Base-by-base conservation (phyloP, 2,888 invertebrate species). In the Cepaea hortensis region DNA sequence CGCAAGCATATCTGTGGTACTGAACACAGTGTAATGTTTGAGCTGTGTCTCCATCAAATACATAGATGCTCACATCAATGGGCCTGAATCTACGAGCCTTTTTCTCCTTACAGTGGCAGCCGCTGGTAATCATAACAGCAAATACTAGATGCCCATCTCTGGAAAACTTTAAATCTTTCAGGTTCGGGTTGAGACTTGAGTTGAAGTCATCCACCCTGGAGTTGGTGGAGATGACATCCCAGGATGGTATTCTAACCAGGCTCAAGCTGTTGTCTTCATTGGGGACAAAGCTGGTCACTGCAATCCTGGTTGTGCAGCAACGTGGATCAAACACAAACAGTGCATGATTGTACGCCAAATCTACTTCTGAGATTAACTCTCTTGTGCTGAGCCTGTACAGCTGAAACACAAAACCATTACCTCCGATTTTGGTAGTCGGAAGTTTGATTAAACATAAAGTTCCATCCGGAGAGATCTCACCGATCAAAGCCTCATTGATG, bases 321-420 rank as follows among this genome's bases (percentile, higher is more conserved):
- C 94, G 89, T 11, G 94, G 94, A 87, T 94, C 94, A 88, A 94
- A 94, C 81, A 92, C 92, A 90, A 94, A 94, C 73, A 93, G 92
- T 84, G 91, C 91, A 84, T 91, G 91, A 62, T 90, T 89, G 87
- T 90, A 92, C 18, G 93, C 90, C 79, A 93, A 89, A 61, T 89
- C 90, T 11, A 92, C 89, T 85, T 94, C 93, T n/a, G 91, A 89
- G 11, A 94, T 84, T 76, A 93, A 85, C 82, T 91, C 88, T 76
- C 91, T 91, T 11, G 91, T 91, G 85, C 91, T 91, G 73, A 94
- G 90, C 88, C 92, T 91, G 90, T 93, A 94, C 70, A 94, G 89
- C 86, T 93, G 93, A 86, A 94, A 91, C 75, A 91, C 91, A 89
- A 91, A 93, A 11, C 89, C 90, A 86, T 90, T 91, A 15, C 89